These are phyloP conservation scores for Cariama cristata DNA, from an alignment of 2,113 vertebrate genomes.

Conservation along the genomic window DNA sequence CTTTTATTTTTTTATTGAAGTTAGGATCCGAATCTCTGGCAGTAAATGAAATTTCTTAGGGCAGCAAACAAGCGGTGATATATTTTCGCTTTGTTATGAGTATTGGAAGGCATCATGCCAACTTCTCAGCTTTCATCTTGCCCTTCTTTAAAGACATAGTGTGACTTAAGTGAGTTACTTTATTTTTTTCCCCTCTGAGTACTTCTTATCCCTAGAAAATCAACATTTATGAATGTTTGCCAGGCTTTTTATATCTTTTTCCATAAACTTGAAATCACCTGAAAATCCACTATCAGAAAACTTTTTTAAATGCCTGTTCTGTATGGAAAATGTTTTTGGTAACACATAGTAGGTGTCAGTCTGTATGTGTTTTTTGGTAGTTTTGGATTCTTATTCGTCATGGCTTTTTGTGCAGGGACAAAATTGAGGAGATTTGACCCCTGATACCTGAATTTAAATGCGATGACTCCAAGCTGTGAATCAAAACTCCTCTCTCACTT, in stretches of 20 bases:
- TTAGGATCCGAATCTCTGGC: not conserved
- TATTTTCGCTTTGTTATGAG: not conserved
- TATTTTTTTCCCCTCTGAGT: not conserved
- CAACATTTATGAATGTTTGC: not conserved
- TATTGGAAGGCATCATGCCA: not conserved
- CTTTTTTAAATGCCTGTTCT: not conserved
- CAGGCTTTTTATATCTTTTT: not conserved
- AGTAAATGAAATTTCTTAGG: not conserved
- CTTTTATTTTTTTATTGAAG: not conserved
- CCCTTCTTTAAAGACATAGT: not conserved
- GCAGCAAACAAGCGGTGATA: not conserved
- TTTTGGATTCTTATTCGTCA: not conserved
- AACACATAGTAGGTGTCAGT: rapidly evolving
- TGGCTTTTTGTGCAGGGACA: not conserved
- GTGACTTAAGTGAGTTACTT: not conserved
- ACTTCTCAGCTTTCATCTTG: not conserved
- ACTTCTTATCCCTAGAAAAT: not conserved
- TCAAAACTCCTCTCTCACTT: not conserved
- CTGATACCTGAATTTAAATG: not conserved
- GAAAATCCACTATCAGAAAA: not conserved
- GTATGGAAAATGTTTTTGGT: not conserved
- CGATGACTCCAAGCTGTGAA: not conserved
- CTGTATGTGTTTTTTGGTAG: rapidly evolving
- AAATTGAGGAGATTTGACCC: not conserved
- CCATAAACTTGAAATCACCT: not conserved